phyloP scores from a whole-genome alignment of 2,113 vertebrate species.

The Promerops cafer region DNA sequence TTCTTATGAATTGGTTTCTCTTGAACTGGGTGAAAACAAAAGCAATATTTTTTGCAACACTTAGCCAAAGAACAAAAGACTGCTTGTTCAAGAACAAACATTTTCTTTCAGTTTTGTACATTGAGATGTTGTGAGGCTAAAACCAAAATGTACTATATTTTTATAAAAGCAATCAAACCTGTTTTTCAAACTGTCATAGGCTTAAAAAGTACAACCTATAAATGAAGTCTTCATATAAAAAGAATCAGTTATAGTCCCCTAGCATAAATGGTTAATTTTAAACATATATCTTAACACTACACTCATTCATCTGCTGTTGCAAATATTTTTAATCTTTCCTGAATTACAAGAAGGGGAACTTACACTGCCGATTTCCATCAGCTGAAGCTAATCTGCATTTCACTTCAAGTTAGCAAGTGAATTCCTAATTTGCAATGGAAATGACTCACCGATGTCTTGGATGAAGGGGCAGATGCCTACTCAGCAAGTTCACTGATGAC shows the following conservation, averaged over 20 bases:
- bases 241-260: neutral
- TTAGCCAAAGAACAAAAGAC: neutral
- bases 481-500: neutral
- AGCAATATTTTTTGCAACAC: neutral
- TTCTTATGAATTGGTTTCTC: neutral
- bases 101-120: neutral
- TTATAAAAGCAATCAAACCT: neutral
- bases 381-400: neutral
- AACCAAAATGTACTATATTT: neutral
- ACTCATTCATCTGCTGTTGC: neutral
- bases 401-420: neutral
- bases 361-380: neutral
- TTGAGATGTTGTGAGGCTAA: neutral
- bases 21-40: neutral
- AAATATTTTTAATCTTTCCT: neutral
- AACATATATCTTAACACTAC: neutral
- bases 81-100: neutral
- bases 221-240: fast-evolving
- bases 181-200: neutral
- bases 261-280: neutral
- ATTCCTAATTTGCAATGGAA: neutral
- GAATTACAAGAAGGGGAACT: neutral
- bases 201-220: neutral
- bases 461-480: neutral
- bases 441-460: neutral